These are phyloP conservation scores for Hucho hucho DNA, from an alignment of 2,113 vertebrate genomes.

Conservation along the genomic window DNA sequence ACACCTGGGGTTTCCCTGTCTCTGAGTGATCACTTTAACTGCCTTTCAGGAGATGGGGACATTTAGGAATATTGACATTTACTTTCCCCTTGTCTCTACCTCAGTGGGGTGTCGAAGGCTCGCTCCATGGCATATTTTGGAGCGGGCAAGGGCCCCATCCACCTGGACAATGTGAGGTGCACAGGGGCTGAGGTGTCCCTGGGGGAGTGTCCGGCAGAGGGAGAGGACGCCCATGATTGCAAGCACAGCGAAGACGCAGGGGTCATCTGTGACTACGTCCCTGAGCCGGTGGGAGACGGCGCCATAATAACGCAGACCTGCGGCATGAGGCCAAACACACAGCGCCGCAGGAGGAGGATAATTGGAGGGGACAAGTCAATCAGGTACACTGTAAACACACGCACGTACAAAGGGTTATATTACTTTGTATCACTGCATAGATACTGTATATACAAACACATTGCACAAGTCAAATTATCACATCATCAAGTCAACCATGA, in stretches of 20 bases:
- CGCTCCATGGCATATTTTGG: conserved; percentile 84
- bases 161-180: conserved; percentile 79
- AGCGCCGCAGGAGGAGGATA: conserved; percentile 80
- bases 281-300: conserved; percentile 57
- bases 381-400: conserved; percentile 64
- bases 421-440: neutral
- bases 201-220: conserved; percentile 64
- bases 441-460: neutral
- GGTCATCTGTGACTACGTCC: conserved; percentile 81
- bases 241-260: conserved; percentile 83
- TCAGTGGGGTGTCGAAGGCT: conserved; percentile 80
- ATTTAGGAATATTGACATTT: too few species aligned
- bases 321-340: conserved; percentile 61
- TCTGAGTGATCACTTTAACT: too few species aligned
- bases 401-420: too few species aligned
- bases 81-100: neutral
- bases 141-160: conserved; percentile 78
- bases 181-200: conserved; percentile 73
- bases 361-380: conserved; percentile 85
- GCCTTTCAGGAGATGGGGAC: too few species aligned
- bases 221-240: conserved; percentile 71
- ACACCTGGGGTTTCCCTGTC: too few species aligned
- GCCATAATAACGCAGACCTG: conserved; percentile 48
- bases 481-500: too few species aligned
- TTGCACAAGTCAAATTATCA: neutral